Conservation (phyloP, 2,888 invertebrate genomes). For the Limnephilus lunatus region DNA sequence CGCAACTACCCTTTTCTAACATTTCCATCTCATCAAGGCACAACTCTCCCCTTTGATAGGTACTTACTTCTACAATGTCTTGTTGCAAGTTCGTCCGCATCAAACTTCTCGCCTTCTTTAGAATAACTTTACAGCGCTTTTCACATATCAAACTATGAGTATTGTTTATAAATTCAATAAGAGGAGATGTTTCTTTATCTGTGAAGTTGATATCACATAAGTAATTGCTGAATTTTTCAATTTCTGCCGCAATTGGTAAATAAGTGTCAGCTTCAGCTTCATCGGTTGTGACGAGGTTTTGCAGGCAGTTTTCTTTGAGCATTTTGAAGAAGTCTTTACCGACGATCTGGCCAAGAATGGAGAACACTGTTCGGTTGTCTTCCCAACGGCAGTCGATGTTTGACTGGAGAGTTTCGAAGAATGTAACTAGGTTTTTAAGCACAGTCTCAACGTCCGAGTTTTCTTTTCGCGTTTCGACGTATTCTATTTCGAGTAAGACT, state of each 20-base stretch:
- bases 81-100: conserved; percentile 72
- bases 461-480: conserved; percentile 32
- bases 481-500: conserved; percentile 66
- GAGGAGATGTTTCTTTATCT: conserved; percentile 71
- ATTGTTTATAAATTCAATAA: conserved; percentile 74
- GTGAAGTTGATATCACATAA: conserved; percentile 75
- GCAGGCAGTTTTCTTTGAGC: conserved; percentile 75
- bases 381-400: conserved; percentile 74
- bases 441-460: conserved; percentile 71
- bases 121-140: conserved; percentile 74
- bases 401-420: conserved; percentile 75
- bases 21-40: conserved; percentile 61
- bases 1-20: conserved; percentile 53
- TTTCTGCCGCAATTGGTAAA: conserved; percentile 72
- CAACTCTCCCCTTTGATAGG: conserved; percentile 65
- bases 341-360: conserved; percentile 73
- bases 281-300: conserved; percentile 73
- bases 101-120: conserved; percentile 72
- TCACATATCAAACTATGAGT: conserved; percentile 74
- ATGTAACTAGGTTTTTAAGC: conserved; percentile 74
- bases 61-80: conserved; percentile 71
- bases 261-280: conserved; percentile 73
- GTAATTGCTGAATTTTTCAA: conserved; percentile 75
- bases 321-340: conserved; percentile 73
- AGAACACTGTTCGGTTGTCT: conserved; percentile 72